These are phyloP conservation scores for Melipona bicolor DNA, from an alignment of 2,888 invertebrate species.

Conservation along the genomic window DNA sequence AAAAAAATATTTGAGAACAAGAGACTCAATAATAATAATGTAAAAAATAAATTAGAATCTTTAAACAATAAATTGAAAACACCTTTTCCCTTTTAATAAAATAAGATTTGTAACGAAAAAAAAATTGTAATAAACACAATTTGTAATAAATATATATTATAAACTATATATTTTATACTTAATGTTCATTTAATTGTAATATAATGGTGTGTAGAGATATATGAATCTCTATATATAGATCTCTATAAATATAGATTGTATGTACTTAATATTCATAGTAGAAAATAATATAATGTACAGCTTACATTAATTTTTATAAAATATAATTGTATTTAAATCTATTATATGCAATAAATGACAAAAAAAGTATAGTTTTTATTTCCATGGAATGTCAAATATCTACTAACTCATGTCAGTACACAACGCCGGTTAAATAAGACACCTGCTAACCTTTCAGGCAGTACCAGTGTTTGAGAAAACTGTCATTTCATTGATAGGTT, in stretches of 20 bases:
- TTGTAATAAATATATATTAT: conserved; percentile 42
- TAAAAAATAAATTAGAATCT: conserved; percentile 34
- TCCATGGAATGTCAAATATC: conserved; percentile 23
- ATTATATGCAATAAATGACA: conserved; percentile 11
- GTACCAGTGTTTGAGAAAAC: conserved; percentile 54
- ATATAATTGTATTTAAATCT: background rate
- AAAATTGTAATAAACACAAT: conserved; percentile 46
- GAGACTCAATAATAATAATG: conserved; percentile 44
- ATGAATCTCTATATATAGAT: background rate
- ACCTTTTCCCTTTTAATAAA: conserved; percentile 40
- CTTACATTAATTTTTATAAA: background rate
- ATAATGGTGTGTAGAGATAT: background rate
- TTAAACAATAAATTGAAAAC: background rate
- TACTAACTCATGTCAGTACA: conserved; percentile 63
- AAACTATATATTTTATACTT: conserved; percentile 8
- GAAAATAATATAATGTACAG: background rate
- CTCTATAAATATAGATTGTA: background rate
- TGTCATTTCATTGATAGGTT: conserved; percentile 55
- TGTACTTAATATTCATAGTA: background rate
- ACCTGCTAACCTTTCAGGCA: conserved; percentile 78
- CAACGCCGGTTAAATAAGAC: conserved; percentile 77
- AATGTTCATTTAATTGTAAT: background rate
- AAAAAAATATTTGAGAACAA: conserved; percentile 18
- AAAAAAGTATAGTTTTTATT: conserved; percentile 32
- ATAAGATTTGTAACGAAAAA: conserved; percentile 66